These are phyloP conservation scores for Epsilonema sp. DNA, from an alignment of 2,888 invertebrate genomes.

Conservation along the genomic window DNA sequence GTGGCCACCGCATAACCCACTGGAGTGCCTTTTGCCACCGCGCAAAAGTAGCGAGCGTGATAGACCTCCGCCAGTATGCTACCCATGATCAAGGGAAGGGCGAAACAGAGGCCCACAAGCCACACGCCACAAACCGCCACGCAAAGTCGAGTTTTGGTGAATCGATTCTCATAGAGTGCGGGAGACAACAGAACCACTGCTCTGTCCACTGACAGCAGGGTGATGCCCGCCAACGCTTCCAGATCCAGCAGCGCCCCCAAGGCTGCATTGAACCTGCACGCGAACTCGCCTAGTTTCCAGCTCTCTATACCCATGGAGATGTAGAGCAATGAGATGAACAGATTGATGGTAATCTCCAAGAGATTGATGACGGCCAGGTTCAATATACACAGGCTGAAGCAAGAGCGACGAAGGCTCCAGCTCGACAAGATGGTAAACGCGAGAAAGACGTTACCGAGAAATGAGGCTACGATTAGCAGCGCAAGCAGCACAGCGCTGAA, in stretches of 20 bases:
- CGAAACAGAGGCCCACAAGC: constrained; percentile 12
- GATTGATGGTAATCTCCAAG: constrained; percentile 14
- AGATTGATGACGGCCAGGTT: constrained; percentile 13
- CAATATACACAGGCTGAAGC: constrained; percentile 13
- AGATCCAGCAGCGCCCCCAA: constrained; percentile 13
- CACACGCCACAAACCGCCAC: constrained; percentile 13
- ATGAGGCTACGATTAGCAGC: constrained; percentile 14
- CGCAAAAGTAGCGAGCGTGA: constrained; percentile 16
- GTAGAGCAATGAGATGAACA: constrained; percentile 13
- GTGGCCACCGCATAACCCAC: constrained; percentile 14
- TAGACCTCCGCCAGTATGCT: constrained; percentile 13
- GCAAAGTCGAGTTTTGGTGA: constrained; percentile 11
- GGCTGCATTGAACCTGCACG: constrained; percentile 16
- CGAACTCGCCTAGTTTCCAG: constrained; percentile 14
- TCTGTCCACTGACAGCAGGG: constrained; percentile 14
- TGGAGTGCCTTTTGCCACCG: constrained; percentile 11
- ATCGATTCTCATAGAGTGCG: constrained; percentile 12
- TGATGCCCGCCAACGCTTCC: constrained; percentile 13
- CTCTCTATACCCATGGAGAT: not conserved
- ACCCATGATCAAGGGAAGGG: constrained; percentile 14
- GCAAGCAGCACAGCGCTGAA: constrained; percentile 16
- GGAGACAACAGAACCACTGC: constrained; percentile 5
- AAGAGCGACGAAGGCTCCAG: constrained; percentile 13
- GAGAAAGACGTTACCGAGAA: constrained; percentile 15
- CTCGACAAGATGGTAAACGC: constrained; percentile 16